Evolutionary conservation across 2,888 invertebrate genomes (phyloP).

Genomic region (Drosophila nr. perissopoda): DNA sequence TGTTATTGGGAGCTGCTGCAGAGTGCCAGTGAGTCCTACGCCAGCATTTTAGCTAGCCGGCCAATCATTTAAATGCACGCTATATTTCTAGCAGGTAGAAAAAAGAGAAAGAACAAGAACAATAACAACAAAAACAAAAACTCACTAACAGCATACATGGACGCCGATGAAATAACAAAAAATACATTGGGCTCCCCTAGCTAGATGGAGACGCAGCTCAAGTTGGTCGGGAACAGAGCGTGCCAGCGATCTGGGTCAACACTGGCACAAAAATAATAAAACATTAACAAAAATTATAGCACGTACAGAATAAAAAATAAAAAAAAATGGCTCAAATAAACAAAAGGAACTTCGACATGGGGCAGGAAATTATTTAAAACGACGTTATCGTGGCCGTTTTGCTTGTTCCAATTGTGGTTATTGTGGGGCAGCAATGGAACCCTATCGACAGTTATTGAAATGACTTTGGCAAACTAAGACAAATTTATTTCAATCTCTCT

Average conservation of each 20-base stretch:
- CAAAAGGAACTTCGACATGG: slow-evolving; percentile 19
- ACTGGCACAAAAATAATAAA: slow-evolving; percentile 75
- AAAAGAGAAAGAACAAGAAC: slow-evolving; percentile 1
- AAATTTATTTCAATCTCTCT: slow-evolving; percentile 1
- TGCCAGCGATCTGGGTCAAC: slow-evolving; percentile 73
- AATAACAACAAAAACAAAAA: slow-evolving; percentile 27
- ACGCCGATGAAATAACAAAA: slow-evolving; percentile 59
- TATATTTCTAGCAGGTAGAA: slow-evolving; percentile 56
- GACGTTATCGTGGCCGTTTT: slow-evolving; percentile 26
- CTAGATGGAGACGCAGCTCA: slow-evolving; percentile 50
- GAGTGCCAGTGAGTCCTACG: slow-evolving; percentile 47
- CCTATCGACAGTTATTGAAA: slow-evolving; percentile 44
- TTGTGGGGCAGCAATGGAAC: slow-evolving; percentile 16
- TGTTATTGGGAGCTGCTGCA: slow-evolving; percentile 48
- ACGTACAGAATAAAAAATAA: slow-evolving; percentile 57
- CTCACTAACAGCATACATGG: slow-evolving; percentile 59
- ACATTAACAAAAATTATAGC: slow-evolving; percentile 80
- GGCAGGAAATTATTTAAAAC: slow-evolving; percentile 55
- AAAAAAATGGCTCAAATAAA: slow-evolving; percentile 33
- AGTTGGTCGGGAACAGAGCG: slow-evolving; percentile 43
- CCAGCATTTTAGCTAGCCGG: slow-evolving; percentile 45
- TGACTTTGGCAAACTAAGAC: slow-evolving; percentile 15
- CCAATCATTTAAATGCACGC: slow-evolving; percentile 81
- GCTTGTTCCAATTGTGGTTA: slow-evolving; percentile 26
- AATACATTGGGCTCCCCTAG: slow-evolving; percentile 27